phyloP scores from a whole-genome alignment of 2,113 vertebrate genomes.

The Theristicus caerulescens region DNA sequence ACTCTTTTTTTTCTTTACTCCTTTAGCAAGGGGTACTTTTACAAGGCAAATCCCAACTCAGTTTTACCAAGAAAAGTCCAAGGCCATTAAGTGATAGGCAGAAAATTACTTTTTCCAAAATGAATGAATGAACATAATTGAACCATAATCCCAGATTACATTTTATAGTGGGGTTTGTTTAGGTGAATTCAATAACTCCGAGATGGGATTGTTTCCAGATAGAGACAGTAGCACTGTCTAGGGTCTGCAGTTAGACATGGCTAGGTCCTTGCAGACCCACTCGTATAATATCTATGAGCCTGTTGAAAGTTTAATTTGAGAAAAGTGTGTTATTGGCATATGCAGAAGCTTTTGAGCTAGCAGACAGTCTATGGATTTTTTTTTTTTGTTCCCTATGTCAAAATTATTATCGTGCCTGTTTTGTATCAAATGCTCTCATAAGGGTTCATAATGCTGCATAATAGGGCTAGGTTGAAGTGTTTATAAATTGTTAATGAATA shows the following conservation, averaged over 20 bases:
- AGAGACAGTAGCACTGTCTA: neutral
- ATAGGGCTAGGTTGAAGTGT: constrained; percentile 9
- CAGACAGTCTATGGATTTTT: neutral
- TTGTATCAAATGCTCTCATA: neutral
- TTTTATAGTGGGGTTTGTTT: neutral
- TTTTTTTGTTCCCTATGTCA: neutral
- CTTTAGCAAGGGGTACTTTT: neutral
- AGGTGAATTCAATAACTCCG: neutral
- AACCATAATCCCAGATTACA: neutral
- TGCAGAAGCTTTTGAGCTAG: neutral
- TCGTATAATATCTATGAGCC: neutral
- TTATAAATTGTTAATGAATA: constrained; percentile 46
- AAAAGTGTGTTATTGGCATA: constrained; percentile 30
- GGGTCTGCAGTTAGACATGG: neutral
- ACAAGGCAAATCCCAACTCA: neutral
- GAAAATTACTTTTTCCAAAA: neutral
- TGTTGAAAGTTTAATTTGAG: constrained; percentile 65
- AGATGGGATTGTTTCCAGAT: neutral
- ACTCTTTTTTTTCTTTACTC: neutral
- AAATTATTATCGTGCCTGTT: neutral
- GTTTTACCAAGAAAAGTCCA: neutral
- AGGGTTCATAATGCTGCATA: constrained; percentile 53
- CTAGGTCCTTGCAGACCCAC: neutral
- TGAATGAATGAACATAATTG: neutral
- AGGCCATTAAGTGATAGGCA: neutral